These are phyloP conservation scores for Acyrthosiphon pisum DNA, from an alignment of 1,140 invertebrate species.

Conservation along the genomic window DNA sequence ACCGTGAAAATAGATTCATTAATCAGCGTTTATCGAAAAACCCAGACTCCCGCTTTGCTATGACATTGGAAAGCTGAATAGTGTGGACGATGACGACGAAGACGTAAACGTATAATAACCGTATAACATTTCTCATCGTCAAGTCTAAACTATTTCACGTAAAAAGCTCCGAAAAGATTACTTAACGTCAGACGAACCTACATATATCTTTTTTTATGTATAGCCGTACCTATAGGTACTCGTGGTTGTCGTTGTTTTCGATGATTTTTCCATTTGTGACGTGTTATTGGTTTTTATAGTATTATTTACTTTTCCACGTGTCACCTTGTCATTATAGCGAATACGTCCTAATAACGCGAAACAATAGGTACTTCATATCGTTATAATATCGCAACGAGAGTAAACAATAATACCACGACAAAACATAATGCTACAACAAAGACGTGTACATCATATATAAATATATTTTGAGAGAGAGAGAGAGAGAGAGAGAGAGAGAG, in stretches of 20 bases:
- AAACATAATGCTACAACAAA: not conserved
- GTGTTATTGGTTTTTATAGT: not conserved
- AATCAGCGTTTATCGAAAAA: not conserved
- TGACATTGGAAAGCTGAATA: not conserved
- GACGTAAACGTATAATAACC: not conserved
- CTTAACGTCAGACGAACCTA: not conserved
- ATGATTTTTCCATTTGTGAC: not conserved
- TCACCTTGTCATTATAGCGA: not conserved
- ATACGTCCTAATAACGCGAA: not conserved
- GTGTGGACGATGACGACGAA: not conserved
- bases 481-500: not conserved
- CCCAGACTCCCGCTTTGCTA: not conserved
- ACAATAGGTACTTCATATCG: not conserved
- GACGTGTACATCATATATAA: not conserved
- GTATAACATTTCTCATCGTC: constrained; percentile 10
- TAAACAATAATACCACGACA: not conserved
- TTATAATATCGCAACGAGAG: not conserved
- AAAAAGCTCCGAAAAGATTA: not conserved
- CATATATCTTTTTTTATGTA: not conserved
- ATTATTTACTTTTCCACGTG: not conserved
- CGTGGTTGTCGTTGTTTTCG: not conserved
- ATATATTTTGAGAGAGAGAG: not conserved
- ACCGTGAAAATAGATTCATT: not conserved
- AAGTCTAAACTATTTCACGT: not conserved
- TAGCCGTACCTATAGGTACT: not conserved